These are phyloP conservation scores for Jaculus jaculus DNA, from an alignment of 2,113 vertebrate species.

Conservation along the genomic window DNA sequence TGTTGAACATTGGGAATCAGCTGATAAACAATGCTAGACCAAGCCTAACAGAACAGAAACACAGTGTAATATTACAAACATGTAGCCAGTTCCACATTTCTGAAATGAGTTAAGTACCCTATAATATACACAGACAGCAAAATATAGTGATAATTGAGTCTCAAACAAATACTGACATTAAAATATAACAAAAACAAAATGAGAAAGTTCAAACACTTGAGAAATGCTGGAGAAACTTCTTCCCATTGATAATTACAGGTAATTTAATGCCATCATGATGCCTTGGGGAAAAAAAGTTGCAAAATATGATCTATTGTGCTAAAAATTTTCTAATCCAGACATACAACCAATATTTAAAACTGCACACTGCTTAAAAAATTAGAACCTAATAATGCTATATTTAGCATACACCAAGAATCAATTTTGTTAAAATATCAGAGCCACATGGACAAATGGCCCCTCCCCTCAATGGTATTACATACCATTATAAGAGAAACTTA, in stretches of 20 bases:
- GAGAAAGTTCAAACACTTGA: slow-evolving; percentile 49
- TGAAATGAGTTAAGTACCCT: slow-evolving; percentile 57
- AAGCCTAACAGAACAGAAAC: slow-evolving; percentile 87
- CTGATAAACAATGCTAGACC: slow-evolving; percentile 99
- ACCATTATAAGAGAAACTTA: slow-evolving; percentile 56
- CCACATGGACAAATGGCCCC: slow-evolving; percentile 45
- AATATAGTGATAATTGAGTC: slow-evolving; percentile 50
- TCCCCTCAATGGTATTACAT: slow-evolving; percentile 22
- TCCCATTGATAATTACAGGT: slow-evolving; percentile 48
- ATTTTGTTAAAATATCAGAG: slow-evolving; percentile 51
- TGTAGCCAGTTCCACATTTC: not conserved
- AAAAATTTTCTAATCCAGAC: slow-evolving; percentile 41
- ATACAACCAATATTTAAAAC: slow-evolving; percentile 55
- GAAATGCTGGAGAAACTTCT: slow-evolving; percentile 65
- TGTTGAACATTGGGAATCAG: slow-evolving; percentile 99
- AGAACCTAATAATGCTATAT: slow-evolving; percentile 40
- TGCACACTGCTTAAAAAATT: slow-evolving; percentile 24
- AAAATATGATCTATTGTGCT: slow-evolving; percentile 45
- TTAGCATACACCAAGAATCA: slow-evolving; percentile 54
- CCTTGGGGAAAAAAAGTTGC: slow-evolving; percentile 41
- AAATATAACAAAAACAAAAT: slow-evolving; percentile 64
- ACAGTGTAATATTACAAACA: slow-evolving; percentile 12
- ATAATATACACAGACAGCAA: slow-evolving; percentile 38
- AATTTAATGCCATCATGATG: slow-evolving; percentile 53
- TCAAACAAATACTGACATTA: slow-evolving; percentile 54